Base-by-base conservation (phyloP, 2,888 invertebrate species). In the Amphipoea oculea region DNA sequence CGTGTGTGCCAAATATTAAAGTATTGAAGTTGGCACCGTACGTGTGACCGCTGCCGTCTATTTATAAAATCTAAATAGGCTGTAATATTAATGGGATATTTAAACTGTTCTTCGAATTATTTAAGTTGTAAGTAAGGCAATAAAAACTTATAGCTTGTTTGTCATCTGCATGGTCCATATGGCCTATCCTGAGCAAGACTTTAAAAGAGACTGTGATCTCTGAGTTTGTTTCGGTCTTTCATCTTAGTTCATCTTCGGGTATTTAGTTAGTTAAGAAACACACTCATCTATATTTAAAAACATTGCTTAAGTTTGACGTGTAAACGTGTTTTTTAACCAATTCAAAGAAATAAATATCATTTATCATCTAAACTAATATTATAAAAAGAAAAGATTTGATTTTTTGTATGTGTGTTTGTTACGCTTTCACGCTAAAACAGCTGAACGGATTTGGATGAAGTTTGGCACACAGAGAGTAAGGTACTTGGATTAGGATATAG, bases 1-100 rank as follows among this genome's bases (percentile, higher is more conserved):
- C 71, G 69, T 76, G 73, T 73, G 79, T 87, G 79, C 62, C 67
- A 83, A 83, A 82, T 77, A 63, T 76, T 82, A 66, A 70, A 65
- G 76, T 68, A 74, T 60, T 73, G 63, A 29, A 51, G 40, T 51
- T 73, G 63, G 68, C 65, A 29, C 60, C n/a, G 17, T 2, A 20
- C 48, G 68, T 69, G 85, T 54, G 81, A 65, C 63, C 57, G 40
- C 48, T 51, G 23, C 5, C 62, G 29, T 36, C 51, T 14, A 40
- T 12, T 60, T 60, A 60, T 45, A 17, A 11, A n/a, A 73, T 29
- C 20, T 71, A 48, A 71, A 51, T 62, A 60, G 40, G 6, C 12
- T 4, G 36, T n/a, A 14, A n/a, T 23, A 48, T 63, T 68, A 45
- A 45, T 60, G 57, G 4, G n/a, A 60, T 60, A 20, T 60, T 36